Percentiles rank a stretch among this genome's conserved stretches.
Conservation (phyloP, 2,797 vertebrate species). For the Aplochiton taeniatus region DNA sequence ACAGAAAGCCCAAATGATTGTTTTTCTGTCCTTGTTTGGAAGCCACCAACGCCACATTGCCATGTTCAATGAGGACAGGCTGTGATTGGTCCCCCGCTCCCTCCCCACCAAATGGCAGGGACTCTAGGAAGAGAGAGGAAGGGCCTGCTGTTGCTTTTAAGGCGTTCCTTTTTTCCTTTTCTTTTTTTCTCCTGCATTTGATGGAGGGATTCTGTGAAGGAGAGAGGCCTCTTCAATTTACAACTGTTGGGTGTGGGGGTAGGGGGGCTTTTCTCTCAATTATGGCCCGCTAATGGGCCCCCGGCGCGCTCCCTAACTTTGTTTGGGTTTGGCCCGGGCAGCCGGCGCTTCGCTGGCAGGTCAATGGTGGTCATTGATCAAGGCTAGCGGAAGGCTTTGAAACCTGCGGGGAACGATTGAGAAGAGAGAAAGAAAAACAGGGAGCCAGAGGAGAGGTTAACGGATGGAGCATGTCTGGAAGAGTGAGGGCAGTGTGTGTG, state of each 20-base stretch:
- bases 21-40: constrained; percentile 16
- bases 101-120: background rate
- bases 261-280: constrained; percentile 34
- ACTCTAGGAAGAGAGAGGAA: background rate
- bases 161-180: too few relatives aligned
- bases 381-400: constrained; percentile 40
- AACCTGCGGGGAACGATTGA: constrained; percentile 42
- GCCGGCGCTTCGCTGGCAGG: constrained; percentile 32
- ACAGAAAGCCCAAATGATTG: background rate
- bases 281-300: constrained; percentile 44
- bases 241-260: too few relatives aligned
- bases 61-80: constrained; percentile 19
- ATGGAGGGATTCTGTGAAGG: constrained; percentile 2
- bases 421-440: constrained; percentile 28
- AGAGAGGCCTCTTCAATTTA: too few relatives aligned
- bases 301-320: constrained; percentile 43
- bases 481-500: constrained; percentile 10
- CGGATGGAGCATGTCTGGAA: constrained; percentile 31
- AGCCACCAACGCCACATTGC: constrained; percentile 20
- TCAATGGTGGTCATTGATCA: constrained; percentile 53
- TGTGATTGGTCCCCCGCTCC: constrained; percentile 13
- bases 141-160: constrained; percentile 11
- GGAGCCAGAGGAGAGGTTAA: constrained; percentile 29
- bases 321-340: constrained; percentile 42
- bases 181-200: background rate